Evolutionary conservation across 2,888 invertebrate genomes (phyloP), one percentile per base, ranked within the genome.

Genomic region (Stegana nigrithorax): DNA sequence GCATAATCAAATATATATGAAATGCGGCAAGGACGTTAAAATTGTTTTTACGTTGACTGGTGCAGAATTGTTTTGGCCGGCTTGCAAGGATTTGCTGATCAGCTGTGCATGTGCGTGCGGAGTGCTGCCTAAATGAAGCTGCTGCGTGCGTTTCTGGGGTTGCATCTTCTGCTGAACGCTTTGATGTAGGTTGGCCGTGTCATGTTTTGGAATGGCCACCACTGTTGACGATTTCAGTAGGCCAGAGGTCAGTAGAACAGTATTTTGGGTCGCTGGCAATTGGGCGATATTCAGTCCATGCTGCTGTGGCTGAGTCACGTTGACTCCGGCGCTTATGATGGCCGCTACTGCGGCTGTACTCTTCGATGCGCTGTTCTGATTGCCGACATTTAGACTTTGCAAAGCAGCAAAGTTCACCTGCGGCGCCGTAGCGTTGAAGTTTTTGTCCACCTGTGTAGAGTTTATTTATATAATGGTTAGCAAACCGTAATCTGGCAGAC

Each of bases 401-500:
- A 69, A 32, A 6, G 69, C 71, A 6, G 69, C 71, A 17, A 59
- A 67, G 51, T 84, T 83, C 7, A 69, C 70, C 53, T 78, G 75
- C 4, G 78, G 84, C 39, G 85, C 86, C 51, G 91, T 91, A 25
- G 91, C 91, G 84, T 91, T 91, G 78, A 91, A 90, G 83, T 91
- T 90, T 82, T 90, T 91, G 81, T 91, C 91, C 36, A 89, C 87
- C 70, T 86, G 42, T 29, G n/a, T n/a, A 39, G 17, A n/a, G 17
- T 4, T 14, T 14, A n/a, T 8, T 10, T 6, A 36, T 36, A 36
- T 8, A 6, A 36, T 36, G 14, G 14, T 10, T 36, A 10, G n/a
- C n/a, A 36, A 36, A 36, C 12, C 36, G 36, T 10, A n/a, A 36
- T 6, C 4, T 32, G 32, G 6, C 10, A 2, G 14, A 42, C 21